These are phyloP conservation scores for Drosophila formosana DNA, from an alignment of 2,888 invertebrate genomes.

Conservation along the genomic window DNA sequence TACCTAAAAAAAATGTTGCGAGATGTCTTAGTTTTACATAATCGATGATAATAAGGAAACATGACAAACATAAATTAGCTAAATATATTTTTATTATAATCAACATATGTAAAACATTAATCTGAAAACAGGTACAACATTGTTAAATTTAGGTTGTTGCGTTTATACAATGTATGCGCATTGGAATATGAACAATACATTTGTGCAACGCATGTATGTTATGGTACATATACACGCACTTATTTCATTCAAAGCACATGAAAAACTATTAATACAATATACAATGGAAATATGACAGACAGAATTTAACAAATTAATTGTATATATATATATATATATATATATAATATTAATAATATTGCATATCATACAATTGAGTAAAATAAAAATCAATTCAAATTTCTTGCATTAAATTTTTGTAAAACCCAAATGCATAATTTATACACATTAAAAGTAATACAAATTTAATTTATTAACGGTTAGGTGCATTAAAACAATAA, in stretches of 20 bases:
- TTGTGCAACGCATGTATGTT: conserved; percentile 26
- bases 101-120: conserved; percentile 27
- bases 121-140: conserved; percentile 30
- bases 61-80: background rate
- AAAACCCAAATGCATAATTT: no score
- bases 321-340: no score
- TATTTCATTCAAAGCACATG: no score
- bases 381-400: background rate
- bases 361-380: no score
- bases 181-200: conserved; percentile 29
- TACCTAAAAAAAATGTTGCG: conserved; percentile 30
- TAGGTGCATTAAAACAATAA: conserved; percentile 26
- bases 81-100: conserved; percentile 7
- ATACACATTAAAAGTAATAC: background rate
- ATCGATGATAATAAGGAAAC: conserved; percentile 8
- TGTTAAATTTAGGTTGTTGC: conserved; percentile 29
- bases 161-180: conserved; percentile 40
- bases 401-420: background rate
- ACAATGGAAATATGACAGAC: no score
- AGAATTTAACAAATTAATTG: no score
- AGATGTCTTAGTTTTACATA: conserved; percentile 35
- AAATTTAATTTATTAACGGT: conserved; percentile 9
- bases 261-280: no score
- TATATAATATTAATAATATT: no score
- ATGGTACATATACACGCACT: conserved; percentile 26